Conservation (phyloP, 2,797 vertebrate species). For the Platyrinchus mystaceus region DNA sequence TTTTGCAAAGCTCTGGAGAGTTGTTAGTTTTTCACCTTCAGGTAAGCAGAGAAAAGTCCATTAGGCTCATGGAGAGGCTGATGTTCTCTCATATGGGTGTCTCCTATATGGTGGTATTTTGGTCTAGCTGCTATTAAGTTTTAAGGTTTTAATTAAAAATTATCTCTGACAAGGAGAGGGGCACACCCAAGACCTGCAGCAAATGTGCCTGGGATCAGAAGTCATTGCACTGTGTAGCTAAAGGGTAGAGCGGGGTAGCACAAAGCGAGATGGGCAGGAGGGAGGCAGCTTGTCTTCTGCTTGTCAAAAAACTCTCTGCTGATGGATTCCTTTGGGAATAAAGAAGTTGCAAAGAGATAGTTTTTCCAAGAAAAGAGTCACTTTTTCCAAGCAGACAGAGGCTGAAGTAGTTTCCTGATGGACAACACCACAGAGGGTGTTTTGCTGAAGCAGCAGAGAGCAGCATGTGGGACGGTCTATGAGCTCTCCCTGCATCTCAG, state of each 20-base stretch:
- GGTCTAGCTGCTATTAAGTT: background rate
- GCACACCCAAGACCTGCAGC: background rate
- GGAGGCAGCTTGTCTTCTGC: background rate
- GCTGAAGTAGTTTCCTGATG: background rate
- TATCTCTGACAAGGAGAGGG: background rate
- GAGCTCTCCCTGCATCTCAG: background rate
- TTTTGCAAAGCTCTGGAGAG: background rate
- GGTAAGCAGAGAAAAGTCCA: background rate
- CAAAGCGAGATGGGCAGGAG: background rate
- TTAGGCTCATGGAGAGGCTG: background rate
- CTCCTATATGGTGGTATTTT: background rate
- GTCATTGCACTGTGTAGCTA: no score
- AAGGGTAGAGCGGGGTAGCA: rapidly evolving
- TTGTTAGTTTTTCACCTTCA: background rate
- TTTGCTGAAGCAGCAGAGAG: background rate
- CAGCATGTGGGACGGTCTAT: rapidly evolving
- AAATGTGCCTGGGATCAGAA: background rate
- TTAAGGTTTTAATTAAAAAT: background rate
- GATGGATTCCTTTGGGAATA: background rate
- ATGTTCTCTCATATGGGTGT: background rate
- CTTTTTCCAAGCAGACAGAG: background rate
- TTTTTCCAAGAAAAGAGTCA: background rate
- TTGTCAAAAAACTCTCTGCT: background rate
- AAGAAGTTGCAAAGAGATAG: background rate
- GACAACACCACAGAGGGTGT: background rate